Evolutionary conservation across 2,113 vertebrate species (phyloP).

Genomic region (Trogon melanurus): DNA sequence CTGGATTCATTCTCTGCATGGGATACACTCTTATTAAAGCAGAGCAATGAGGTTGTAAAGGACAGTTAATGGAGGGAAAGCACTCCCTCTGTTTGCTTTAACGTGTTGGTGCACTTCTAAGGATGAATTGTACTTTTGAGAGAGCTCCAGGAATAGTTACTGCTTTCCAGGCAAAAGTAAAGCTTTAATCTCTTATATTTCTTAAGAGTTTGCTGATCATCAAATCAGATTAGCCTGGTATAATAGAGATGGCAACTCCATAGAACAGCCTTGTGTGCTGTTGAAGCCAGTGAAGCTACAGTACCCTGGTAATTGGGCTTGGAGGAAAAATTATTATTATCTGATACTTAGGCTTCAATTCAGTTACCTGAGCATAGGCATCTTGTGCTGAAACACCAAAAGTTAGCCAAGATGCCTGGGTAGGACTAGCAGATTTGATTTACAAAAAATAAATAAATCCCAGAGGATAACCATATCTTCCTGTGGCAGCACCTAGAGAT

Average conservation of each 20-base stretch:
- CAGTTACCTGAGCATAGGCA: background rate
- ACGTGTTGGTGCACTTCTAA: background rate
- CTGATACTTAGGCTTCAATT: background rate
- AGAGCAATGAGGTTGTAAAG: constrained; percentile 24
- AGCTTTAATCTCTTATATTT: background rate
- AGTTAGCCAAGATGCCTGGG: background rate
- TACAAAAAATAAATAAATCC: background rate
- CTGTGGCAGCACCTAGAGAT: background rate
- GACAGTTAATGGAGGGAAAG: constrained; percentile 19
- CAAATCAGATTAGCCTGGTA: background rate
- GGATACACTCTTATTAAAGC: background rate
- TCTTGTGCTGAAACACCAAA: background rate
- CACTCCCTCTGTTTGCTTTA: constrained; percentile 18
- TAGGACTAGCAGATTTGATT: background rate
- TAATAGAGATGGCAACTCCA: background rate
- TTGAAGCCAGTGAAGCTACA: background rate
- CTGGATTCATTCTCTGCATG: constrained; percentile 11
- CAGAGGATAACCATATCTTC: background rate
- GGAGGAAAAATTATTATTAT: background rate
- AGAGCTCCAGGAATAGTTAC: background rate
- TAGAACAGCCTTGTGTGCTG: background rate
- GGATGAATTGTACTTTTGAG: background rate
- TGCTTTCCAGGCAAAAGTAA: background rate
- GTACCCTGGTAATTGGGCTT: background rate
- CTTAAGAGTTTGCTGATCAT: background rate